Conservation (phyloP, 2,797 vertebrate species). For the Capromys pilorides region DNA sequence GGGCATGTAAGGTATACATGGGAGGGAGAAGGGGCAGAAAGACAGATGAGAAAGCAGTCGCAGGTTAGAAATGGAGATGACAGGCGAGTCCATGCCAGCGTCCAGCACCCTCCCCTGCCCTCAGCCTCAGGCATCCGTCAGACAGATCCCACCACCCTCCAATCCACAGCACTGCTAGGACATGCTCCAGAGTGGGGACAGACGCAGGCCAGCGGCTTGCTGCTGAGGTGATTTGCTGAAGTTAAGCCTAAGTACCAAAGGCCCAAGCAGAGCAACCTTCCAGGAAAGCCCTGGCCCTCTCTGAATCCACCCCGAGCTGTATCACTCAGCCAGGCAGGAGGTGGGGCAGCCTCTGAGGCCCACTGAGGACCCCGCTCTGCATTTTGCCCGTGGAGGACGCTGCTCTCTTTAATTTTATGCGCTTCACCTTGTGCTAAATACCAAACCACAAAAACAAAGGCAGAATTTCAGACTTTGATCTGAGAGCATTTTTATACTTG, state of each 20-base stretch:
- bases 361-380: not conserved
- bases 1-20: not conserved
- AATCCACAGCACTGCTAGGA: not conserved
- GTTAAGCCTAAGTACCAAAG: constrained; percentile 34
- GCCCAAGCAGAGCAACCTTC: not conserved
- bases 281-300: constrained; percentile 11
- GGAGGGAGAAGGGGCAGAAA: not conserved
- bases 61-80: constrained; percentile 30
- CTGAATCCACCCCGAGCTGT: not conserved
- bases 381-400: not conserved
- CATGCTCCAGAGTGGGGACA: not conserved
- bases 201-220: not conserved
- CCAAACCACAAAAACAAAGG: not conserved
- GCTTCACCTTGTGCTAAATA: not conserved
- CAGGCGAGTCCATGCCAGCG: not conserved
- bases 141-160: not conserved
- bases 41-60: not conserved
- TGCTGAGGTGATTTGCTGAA: not conserved
- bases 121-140: not conserved
- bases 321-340: not conserved
- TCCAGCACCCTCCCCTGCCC: not conserved
- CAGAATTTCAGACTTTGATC: constrained; percentile 60
- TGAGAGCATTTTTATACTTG: constrained; percentile 74
- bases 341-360: not conserved
- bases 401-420: not conserved